Evolutionary conservation across 1,140 invertebrate species (phyloP).

Genomic region (Drosophila pachea): DNA sequence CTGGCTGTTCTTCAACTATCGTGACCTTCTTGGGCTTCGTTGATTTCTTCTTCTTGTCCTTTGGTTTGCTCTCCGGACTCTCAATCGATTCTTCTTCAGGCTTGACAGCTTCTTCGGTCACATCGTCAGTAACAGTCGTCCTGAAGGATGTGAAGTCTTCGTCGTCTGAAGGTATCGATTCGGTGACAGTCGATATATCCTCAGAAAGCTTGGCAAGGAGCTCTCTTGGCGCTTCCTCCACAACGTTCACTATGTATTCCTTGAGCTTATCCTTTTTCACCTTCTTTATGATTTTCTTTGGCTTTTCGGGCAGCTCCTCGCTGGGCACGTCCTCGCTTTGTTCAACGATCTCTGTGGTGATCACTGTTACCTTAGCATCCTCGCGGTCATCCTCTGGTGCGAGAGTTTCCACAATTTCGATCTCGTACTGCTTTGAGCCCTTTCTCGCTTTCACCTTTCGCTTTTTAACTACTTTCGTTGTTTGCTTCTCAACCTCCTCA

Average conservation of each 20-base stretch:
- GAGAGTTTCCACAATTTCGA: conserved; percentile 78
- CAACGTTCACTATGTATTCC: conserved; percentile 60
- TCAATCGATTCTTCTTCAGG: conserved; percentile 31
- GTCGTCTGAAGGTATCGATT: conserved; percentile 13
- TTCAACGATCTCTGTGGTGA: conserved; percentile 65
- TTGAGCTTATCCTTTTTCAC: conserved; percentile 65
- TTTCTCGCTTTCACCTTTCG: conserved; percentile 78
- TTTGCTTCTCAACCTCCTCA: conserved; percentile 4
- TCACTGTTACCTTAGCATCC: conserved; percentile 67
- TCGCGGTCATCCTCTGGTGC: conserved; percentile 32
- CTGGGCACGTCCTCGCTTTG: conserved; percentile 30
- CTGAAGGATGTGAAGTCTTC: conserved; percentile 36
- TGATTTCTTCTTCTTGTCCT: conserved; percentile 70
- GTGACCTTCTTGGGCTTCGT: conserved; percentile 68
- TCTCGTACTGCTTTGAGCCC: conserved; percentile 78
- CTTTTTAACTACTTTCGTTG: conserved; percentile 60
- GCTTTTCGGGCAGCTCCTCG: conserved; percentile 51
- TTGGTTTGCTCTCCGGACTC: conserved; percentile 6
- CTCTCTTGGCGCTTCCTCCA: conserved; percentile 63
- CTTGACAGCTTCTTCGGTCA: conserved; percentile 8
- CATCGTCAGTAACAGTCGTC: conserved; percentile 59
- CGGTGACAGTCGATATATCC: conserved; percentile 15
- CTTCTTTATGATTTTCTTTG: conserved; percentile 66
- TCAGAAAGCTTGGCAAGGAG: conserved; percentile 49
- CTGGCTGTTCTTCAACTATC: conserved; percentile 39